Conservation (phyloP, 2,797 vertebrate species). For the Betta splendens region DNA sequence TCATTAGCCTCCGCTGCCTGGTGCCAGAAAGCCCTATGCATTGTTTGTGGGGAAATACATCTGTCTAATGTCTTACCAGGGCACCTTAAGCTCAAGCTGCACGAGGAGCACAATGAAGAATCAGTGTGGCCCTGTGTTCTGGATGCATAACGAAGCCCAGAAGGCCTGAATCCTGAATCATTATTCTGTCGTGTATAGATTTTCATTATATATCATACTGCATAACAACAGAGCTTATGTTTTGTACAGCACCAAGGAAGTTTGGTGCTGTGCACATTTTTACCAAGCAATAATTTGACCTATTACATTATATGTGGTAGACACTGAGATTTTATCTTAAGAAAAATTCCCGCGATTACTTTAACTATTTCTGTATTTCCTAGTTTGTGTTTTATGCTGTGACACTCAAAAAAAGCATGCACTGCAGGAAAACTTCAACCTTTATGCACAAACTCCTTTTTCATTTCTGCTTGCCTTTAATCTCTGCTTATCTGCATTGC, state of each 20-base stretch:
- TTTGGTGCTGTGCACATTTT: too few relatives aligned
- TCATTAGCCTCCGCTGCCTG: slow-evolving; percentile 42
- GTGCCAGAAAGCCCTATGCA: slow-evolving; percentile 57
- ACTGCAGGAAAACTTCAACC: slow-evolving; percentile 14
- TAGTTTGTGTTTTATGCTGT: slow-evolving; percentile 6
- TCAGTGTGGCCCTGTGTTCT: neutral
- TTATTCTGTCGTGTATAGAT: neutral
- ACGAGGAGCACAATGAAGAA: slow-evolving; percentile 7
- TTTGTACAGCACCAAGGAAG: too few relatives aligned
- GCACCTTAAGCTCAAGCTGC: slow-evolving; percentile 35
- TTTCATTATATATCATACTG: neutral
- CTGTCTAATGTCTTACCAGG: slow-evolving; percentile 36
- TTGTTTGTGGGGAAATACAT: slow-evolving; percentile 55
- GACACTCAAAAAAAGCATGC: slow-evolving; percentile 8
- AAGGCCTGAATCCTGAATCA: neutral
- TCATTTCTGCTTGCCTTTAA: slow-evolving; percentile 30
- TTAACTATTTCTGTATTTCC: slow-evolving; percentile 9
- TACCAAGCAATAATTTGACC: too few relatives aligned
- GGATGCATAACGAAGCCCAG: neutral
- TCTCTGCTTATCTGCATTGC: slow-evolving; percentile 9
- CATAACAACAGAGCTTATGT: too few relatives aligned
- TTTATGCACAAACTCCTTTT: slow-evolving; percentile 18
- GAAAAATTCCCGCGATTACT: slow-evolving; percentile 1
- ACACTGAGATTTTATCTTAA: neutral
- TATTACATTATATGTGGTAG: too few relatives aligned